Percentiles rank a stretch among this genome's conserved stretches.
Evolutionary conservation across 2,113 vertebrate species (phyloP).

Genomic region (Isichthys henryi): DNA sequence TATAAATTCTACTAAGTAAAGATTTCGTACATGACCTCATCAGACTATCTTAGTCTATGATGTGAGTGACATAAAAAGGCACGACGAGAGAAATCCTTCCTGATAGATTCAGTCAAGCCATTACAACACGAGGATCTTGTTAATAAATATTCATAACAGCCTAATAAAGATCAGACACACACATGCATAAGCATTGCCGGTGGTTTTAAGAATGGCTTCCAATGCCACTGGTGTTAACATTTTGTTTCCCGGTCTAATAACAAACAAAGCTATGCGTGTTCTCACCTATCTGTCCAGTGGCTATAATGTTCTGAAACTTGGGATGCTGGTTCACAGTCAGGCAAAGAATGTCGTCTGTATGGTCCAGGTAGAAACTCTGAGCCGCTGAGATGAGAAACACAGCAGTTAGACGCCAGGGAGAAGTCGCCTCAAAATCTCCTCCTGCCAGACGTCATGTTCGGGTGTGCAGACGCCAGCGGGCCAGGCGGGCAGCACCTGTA

Average conservation of each 20-base stretch:
- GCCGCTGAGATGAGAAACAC: conserved; percentile 60
- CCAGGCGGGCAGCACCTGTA: not conserved
- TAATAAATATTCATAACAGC: not conserved
- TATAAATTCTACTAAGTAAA: not conserved
- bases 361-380: conserved; percentile 96
- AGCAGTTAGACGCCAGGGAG: not conserved
- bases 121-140: not conserved
- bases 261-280: not conserved
- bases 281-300: conserved; percentile 95
- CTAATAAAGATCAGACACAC: not conserved
- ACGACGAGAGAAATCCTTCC: not conserved
- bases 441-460: not conserved
- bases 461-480: not conserved
- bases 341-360: conserved; percentile 94
- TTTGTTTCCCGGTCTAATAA: not conserved
- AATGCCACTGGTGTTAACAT: not conserved
- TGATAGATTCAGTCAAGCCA: not conserved
- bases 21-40: not conserved
- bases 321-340: conserved; percentile 96
- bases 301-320: conserved; percentile 90
- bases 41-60: not conserved
- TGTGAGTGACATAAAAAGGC: not conserved
- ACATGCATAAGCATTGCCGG: not conserved
- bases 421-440: not conserved
- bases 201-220: not conserved